Conservation (phyloP, 2,797 vertebrate species). For the Tympanoctomys barrerae region DNA sequence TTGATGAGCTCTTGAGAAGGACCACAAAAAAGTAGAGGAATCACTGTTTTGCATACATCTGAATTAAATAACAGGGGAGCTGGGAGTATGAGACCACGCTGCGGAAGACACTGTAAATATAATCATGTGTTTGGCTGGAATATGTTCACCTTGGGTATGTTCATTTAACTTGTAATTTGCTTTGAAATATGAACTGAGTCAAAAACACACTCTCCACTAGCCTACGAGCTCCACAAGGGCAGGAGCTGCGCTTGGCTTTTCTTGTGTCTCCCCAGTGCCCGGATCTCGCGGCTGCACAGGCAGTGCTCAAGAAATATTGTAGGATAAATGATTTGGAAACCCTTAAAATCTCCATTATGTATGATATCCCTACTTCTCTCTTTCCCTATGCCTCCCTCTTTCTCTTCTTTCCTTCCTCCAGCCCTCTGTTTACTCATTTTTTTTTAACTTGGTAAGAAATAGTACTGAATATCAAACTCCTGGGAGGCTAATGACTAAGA, state of each 20-base stretch:
- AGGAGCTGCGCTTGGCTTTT: background rate
- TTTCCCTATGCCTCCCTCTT: background rate
- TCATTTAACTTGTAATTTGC: conserved; percentile 36
- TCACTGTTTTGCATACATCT: conserved; percentile 3
- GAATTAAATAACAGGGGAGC: conserved; percentile 31
- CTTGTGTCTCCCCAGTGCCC: background rate
- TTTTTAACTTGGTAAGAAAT: background rate
- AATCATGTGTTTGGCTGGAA: background rate
- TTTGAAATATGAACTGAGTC: background rate
- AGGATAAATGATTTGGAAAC: background rate
- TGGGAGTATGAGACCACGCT: background rate
- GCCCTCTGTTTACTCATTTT: background rate
- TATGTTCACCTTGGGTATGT: background rate
- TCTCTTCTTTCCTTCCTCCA: background rate
- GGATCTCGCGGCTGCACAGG: background rate
- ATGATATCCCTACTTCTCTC: background rate
- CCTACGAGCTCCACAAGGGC: background rate
- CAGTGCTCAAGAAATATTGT: background rate
- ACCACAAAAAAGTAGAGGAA: background rate
- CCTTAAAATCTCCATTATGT: background rate
- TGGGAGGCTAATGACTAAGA: background rate
- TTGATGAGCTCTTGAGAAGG: background rate
- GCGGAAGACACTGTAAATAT: background rate
- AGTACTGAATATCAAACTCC: background rate
- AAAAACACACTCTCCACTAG: background rate